phyloP scores from a whole-genome alignment of 2,888 invertebrate species.

The Lithophane semibrunnea region DNA sequence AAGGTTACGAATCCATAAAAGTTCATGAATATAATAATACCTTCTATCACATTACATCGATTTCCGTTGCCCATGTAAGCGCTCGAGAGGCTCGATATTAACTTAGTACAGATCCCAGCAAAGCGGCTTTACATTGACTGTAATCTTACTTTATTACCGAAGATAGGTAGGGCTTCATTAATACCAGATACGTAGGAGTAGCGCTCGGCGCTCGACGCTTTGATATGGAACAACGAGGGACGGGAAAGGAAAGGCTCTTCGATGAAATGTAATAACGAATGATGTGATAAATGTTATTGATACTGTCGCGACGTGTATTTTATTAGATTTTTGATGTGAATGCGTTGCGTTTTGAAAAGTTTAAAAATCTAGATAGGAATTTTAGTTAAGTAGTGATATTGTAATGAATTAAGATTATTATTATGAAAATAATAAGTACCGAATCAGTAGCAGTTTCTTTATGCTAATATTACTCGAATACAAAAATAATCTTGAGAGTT shows the following conservation, averaged over 20 bases:
- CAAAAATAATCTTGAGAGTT: not conserved
- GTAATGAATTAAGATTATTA: not conserved
- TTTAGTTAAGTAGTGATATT: not conserved
- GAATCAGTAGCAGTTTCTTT: not conserved
- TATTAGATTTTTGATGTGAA: not conserved
- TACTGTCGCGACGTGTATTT: not conserved
- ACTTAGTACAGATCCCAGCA: conserved; percentile 59
- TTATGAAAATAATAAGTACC: not conserved
- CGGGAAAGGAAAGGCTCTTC: not conserved
- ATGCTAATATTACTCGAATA: not conserved
- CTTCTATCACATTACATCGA: conserved; percentile 54
- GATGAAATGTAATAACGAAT: conserved; percentile 10
- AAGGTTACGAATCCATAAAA: conserved; percentile 41
- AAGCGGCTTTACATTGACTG: conserved; percentile 75
- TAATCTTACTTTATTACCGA: conserved; percentile 81
- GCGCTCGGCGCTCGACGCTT: not conserved
- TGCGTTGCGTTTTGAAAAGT: not conserved
- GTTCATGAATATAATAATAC: conserved; percentile 48
- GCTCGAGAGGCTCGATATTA: conserved; percentile 55
- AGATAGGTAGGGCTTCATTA: conserved; percentile 79
- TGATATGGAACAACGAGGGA: not conserved
- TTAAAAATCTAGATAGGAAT: not conserved
- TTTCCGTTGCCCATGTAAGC: conserved; percentile 46
- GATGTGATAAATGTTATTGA: not conserved
- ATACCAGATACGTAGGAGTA: conserved; percentile 65